These are phyloP conservation scores for Hemitrygon akajei DNA, from an alignment of 2,797 vertebrate species.

Conservation along the genomic window DNA sequence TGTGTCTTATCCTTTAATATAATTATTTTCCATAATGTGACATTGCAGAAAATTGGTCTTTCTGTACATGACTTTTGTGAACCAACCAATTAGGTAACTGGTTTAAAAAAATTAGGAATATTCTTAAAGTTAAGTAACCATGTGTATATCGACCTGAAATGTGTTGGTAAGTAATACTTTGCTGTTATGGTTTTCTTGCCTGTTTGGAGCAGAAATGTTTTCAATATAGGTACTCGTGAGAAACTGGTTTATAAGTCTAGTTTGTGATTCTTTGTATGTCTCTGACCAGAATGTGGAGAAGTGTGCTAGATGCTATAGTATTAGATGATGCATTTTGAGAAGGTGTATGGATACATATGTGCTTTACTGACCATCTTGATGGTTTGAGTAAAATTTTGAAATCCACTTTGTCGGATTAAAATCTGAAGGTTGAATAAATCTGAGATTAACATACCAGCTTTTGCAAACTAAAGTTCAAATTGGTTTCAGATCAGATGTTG, in stretches of 20 bases:
- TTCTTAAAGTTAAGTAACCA: background rate
- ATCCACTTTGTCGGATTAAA: background rate
- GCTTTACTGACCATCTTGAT: background rate
- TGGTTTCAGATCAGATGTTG: background rate
- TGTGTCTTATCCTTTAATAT: background rate
- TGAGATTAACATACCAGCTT: background rate
- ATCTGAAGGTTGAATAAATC: background rate
- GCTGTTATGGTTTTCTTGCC: background rate
- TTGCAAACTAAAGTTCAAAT: background rate
- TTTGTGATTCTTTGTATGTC: background rate
- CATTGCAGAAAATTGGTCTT: background rate
- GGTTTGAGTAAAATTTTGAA: background rate
- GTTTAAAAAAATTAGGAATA: background rate
- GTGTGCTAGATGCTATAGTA: background rate
- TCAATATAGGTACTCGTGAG: background rate
- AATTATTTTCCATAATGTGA: background rate
- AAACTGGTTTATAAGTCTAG: background rate
- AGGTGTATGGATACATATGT: background rate
- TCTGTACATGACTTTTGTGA: background rate
- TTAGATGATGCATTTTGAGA: background rate
- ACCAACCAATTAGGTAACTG: background rate
- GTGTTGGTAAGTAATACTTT: background rate
- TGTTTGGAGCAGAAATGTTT: background rate
- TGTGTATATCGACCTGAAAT: background rate
- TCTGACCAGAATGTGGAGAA: background rate